phyloP scores from a whole-genome alignment of 2,888 invertebrate species.

The Leptodirus hochenwartii region DNA sequence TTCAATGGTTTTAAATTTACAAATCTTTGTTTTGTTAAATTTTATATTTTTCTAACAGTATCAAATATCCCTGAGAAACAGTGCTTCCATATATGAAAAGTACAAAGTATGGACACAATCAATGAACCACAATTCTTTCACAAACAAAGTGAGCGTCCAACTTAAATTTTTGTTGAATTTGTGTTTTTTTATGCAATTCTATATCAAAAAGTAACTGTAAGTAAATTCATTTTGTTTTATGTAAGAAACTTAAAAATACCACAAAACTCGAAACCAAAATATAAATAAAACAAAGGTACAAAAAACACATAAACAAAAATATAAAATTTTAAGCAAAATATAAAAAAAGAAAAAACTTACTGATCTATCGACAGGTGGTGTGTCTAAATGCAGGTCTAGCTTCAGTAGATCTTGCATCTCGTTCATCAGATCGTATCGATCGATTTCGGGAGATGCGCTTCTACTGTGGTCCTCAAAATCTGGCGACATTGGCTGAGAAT shows the following conservation, averaged over 20 bases:
- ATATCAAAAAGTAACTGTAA: conserved; percentile 6
- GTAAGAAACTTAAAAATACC: neutral
- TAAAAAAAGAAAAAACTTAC: conserved; percentile 28
- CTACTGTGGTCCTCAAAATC: conserved; percentile 26
- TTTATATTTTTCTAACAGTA: too few species aligned
- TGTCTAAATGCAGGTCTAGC: conserved; percentile 28
- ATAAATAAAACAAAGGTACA: conserved; percentile 9
- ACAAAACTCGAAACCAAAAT: conserved; percentile 2
- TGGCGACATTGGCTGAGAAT: conserved; percentile 33
- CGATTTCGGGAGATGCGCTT: conserved; percentile 25
- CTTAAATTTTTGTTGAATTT: too few species aligned
- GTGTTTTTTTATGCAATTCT: too few species aligned
- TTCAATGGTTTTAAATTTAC: too few species aligned
- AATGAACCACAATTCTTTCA: too few species aligned
- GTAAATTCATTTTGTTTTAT: neutral
- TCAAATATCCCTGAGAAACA: too few species aligned
- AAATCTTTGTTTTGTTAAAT: too few species aligned
- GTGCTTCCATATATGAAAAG: too few species aligned
- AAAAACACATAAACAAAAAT: conserved; percentile 7
- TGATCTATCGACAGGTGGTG: conserved; percentile 43
- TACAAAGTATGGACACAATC: too few species aligned
- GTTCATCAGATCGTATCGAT: conserved; percentile 44
- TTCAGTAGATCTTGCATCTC: conserved; percentile 44
- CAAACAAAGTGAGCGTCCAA: too few species aligned
- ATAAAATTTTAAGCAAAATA: neutral